Conservation (phyloP, 2,888 invertebrate species). For the Pandemis cinnamomeana region DNA sequence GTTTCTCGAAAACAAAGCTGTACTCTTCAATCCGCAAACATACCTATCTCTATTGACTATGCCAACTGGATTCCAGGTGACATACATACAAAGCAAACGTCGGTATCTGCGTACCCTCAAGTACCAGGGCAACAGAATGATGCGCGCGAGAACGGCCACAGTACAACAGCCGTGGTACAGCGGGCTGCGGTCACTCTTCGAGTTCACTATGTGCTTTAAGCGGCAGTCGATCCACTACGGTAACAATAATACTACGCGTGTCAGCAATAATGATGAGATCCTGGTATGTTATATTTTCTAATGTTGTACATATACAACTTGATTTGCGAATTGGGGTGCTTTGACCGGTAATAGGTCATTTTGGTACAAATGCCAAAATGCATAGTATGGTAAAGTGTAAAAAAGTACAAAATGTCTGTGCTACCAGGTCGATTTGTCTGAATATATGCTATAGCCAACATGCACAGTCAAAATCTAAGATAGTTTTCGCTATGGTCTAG, state of each 20-base stretch:
- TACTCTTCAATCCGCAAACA: background rate
- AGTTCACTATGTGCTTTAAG: conserved; percentile 73
- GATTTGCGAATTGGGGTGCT: too few species aligned
- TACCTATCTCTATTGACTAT: background rate
- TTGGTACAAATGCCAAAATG: too few species aligned
- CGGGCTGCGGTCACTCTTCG: conserved; percentile 60
- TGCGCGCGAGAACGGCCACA: conserved; percentile 62
- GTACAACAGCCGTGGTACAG: conserved; percentile 57
- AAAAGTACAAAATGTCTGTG: too few species aligned
- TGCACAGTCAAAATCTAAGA: too few species aligned
- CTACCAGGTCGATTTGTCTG: too few species aligned
- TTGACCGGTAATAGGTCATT: too few species aligned
- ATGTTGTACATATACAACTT: too few species aligned
- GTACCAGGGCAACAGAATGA: conserved; percentile 77
- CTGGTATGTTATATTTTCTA: conserved; percentile 57
- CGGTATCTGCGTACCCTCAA: conserved; percentile 81
- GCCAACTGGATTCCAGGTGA: conserved; percentile 66
- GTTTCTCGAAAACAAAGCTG: too few species aligned
- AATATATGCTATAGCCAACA: too few species aligned
- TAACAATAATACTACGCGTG: conserved; percentile 67
- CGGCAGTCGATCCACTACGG: conserved; percentile 58
- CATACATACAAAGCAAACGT: conserved; percentile 79
- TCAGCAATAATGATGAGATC: conserved; percentile 70
- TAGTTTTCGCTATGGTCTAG: too few species aligned
- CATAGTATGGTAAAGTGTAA: too few species aligned